Conservation (phyloP, 2,113 vertebrate species). For the Apus apus region DNA sequence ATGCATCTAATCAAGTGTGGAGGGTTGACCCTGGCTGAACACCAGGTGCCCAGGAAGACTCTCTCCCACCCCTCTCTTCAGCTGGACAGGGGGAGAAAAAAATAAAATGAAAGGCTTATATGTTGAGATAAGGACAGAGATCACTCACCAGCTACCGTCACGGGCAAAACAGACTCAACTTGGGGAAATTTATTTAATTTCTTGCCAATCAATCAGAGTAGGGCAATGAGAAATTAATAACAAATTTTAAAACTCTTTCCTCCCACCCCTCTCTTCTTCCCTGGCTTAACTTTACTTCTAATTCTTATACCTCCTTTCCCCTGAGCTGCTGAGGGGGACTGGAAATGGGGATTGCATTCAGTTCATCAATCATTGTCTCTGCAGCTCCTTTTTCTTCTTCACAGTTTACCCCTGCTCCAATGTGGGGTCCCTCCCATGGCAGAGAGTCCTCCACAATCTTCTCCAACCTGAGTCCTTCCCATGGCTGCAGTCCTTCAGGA, state of each 20-base stretch:
- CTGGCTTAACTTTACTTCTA: not conserved
- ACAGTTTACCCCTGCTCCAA: not conserved
- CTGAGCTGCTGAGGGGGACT: accelerated
- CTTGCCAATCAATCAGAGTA: not conserved
- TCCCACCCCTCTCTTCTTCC: not conserved
- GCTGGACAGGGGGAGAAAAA: not conserved
- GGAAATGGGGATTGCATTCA: not conserved
- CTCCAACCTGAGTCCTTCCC: too few relatives aligned
- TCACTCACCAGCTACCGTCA: not conserved
- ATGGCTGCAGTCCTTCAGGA: not conserved
- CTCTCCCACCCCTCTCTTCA: not conserved
- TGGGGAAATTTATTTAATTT: not conserved
- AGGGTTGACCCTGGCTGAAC: not conserved
- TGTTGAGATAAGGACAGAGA: not conserved
- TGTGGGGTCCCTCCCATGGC: accelerated
- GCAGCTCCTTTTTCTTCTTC: not conserved
- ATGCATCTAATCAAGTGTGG: not conserved
- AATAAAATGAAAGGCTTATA: accelerated
- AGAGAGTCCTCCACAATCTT: not conserved
- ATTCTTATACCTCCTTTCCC: not conserved
- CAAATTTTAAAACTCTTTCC: not conserved
- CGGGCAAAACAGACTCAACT: not conserved
- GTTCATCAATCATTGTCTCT: accelerated
- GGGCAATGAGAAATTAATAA: not conserved
- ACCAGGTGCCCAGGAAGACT: not conserved